These are phyloP conservation scores for Aplodontia rufa DNA, from an alignment of 2,113 vertebrate species.

Conservation along the genomic window DNA sequence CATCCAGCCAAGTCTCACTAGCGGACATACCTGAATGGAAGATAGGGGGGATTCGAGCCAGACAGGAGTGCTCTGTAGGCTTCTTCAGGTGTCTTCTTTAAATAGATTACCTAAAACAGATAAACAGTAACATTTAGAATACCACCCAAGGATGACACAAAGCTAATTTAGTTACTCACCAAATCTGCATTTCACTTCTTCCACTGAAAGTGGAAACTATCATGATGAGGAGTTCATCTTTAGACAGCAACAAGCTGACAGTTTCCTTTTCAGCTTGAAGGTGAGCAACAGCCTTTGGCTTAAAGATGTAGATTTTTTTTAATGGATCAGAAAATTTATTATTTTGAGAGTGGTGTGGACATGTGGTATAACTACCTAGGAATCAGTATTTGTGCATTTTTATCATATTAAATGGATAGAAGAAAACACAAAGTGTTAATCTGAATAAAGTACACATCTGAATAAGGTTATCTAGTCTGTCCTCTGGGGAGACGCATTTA, in stretches of 20 bases:
- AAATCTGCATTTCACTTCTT: neutral
- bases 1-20: neutral
- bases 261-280: neutral
- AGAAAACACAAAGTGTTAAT: neutral
- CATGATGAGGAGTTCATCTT: neutral
- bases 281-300: neutral
- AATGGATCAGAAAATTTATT: slow-evolving; percentile 43
- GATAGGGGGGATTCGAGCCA: slow-evolving; percentile 93
- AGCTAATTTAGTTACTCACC: neutral
- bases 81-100: slow-evolving; percentile 98
- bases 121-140: slow-evolving; percentile 66
- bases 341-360: no score
- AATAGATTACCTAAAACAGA: slow-evolving; percentile 92
- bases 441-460: neutral
- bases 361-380: slow-evolving; percentile 58
- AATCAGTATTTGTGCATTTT: neutral
- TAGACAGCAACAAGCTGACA: neutral
- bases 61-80: slow-evolving; percentile 92
- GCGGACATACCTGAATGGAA: slow-evolving; percentile 94
- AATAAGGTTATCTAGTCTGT: neutral
- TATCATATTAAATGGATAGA: neutral
- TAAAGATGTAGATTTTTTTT: neutral
- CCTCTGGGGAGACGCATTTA: neutral
- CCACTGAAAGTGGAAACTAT: neutral
- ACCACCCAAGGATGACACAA: neutral